Base-by-base conservation (phyloP, 2,888 invertebrate species). In the Oegoconia quadripuncta region DNA sequence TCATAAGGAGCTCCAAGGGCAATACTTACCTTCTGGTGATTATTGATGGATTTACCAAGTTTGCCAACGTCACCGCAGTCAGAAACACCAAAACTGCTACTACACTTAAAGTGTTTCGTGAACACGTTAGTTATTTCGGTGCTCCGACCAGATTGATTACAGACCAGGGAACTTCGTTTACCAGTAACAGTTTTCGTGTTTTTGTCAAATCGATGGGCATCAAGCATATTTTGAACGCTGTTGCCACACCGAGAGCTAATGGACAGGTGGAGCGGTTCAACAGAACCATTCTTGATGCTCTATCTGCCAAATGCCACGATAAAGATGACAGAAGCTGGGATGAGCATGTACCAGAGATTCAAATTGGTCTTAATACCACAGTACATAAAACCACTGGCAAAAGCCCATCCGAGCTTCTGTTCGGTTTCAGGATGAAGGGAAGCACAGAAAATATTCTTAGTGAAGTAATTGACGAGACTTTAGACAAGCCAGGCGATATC, bases 41-140 rank as follows among this genome's bases (percentile, higher is more conserved):
- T 1, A 29, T 50, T 2, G 47, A 50, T 17, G 27, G 33, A 0
- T 50, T 50, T 15, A 46, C 48, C 0, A 52, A 50, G 28, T 52
- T 31, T 15, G 22, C 43, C 0, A 40, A 36, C 31, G 31, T 46
- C 3, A 46, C 30, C 4, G 29, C 54, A 1, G 48, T 48, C 2
- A 30, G 37, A 13, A 41, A 34, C 14, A 41, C 38, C 1, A 46
- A 41, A 25, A 14, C 46, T 6, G 1, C 11, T 7, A 33, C 30
- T 1, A 39, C 35, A 2, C 20, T 36, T 6, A 17, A 14, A 11
- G 35, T 23, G 1, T 3, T 36, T n/a, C 18, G 20, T 2, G 20
- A 36, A 3, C 16, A 36, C 14, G n/a, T 36, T 3, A 20, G 35
- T 6, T 28, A 20, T 7, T 32, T 37, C 27, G 39, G 39, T 4